A percentile compares a stretch with the other conserved stretches of the same genome.
phyloP scores from a whole-genome alignment of 2,797 vertebrate species.

The Oceanodroma leucorhoa region DNA sequence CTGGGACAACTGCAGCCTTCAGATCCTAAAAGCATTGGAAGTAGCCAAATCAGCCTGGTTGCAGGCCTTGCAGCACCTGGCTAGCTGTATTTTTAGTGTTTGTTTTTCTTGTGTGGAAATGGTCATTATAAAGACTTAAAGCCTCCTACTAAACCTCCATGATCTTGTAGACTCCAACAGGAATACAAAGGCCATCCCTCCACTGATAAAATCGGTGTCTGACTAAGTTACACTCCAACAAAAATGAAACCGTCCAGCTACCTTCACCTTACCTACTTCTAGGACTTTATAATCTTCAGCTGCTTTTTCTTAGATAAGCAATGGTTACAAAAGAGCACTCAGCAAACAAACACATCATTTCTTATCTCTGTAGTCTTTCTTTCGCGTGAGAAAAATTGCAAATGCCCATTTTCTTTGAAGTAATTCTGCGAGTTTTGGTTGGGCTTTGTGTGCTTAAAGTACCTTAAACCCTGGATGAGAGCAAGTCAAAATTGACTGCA shows the following conservation, averaged over 20 bases:
- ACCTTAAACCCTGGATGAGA: background rate
- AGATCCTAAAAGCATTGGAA: background rate
- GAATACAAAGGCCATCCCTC: background rate
- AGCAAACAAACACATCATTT: background rate
- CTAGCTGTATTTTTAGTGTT: background rate
- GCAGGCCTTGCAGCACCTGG: background rate
- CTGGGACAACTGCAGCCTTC: background rate
- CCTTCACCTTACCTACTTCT: background rate
- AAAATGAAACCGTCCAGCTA: background rate
- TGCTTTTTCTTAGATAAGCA: conserved; percentile 46
- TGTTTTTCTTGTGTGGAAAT: background rate
- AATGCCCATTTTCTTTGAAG: conserved; percentile 5
- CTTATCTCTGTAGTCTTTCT: background rate
- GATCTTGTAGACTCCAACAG: background rate
- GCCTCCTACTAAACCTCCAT: background rate
- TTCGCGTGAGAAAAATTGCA: conserved; percentile 29
- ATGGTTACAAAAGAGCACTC: background rate
- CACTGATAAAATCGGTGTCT: background rate
- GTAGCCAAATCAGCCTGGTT: background rate
- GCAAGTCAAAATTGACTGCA: background rate
- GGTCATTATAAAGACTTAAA: background rate
- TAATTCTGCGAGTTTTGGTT: background rate
- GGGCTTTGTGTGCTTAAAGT: background rate
- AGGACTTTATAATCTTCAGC: background rate
- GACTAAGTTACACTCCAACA: background rate